Evolutionary conservation across 2,888 invertebrate genomes (phyloP), one percentile per base, ranked within the genome.

Genomic region (Temnothorax rugatulus): DNA sequence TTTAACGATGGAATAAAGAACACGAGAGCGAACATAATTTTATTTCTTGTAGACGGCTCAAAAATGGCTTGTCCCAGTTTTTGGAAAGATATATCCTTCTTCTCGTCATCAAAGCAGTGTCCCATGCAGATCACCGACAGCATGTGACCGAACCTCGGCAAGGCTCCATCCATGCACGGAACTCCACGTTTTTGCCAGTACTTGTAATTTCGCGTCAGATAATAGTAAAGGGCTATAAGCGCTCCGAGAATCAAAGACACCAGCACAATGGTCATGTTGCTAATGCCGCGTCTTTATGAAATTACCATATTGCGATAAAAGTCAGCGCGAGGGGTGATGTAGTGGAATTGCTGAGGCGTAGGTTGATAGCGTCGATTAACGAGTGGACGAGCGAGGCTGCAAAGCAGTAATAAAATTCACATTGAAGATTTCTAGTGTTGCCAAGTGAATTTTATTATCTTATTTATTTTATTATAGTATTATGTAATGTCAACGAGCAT

Each of bases 231-330:
- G n/a, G n/a, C n/a, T n/a, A n/a, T n/a, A n/a, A n/a, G n/a, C n/a
- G n/a, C n/a, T n/a, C n/a, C n/a, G n/a, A n/a, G n/a, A n/a, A n/a
- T n/a, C n/a, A n/a, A n/a, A n/a, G n/a, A n/a, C n/a, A n/a, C n/a
- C n/a, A n/a, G n/a, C n/a, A n/a, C n/a, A n/a, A n/a, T n/a, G n/a
- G n/a, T n/a, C n/a, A n/a, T n/a, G n/a, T n/a, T n/a, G n/a, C n/a
- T n/a, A n/a, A 25, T 21, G 69, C 34, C 83, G 90, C 85, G 87
- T 90, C 89, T 87, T 90, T 87, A 81, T 83, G 29, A 76, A 84
- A 90, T 90, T 90, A 90, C 86, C 90, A 90, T 90, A 90, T 76
- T 52, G 85, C 89, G 89, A 90, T 89, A 86, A 87, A 90, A 87
- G 85, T 84, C 75, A 29, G 71, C 47, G 68, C 44, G 44, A 21